Evolutionary conservation across 2,888 invertebrate species (phyloP), one percentile per base, ranked within the genome.

Genomic region (Acleris sparsana): DNA sequence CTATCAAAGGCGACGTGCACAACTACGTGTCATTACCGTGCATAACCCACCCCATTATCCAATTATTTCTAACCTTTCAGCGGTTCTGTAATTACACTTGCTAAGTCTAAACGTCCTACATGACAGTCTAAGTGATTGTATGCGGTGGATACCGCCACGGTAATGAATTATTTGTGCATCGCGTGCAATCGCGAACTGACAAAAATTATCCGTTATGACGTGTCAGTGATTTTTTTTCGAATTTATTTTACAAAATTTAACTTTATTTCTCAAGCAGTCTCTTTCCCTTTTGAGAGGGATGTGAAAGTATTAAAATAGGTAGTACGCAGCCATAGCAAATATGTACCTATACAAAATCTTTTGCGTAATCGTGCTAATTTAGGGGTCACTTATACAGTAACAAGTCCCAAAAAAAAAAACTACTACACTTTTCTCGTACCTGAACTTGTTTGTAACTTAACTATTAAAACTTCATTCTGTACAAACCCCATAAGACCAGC

Each of bases 51-150:
- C 80, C 73, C 72, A 90, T 92, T 92, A 91, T 91, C 89, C 91
- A 90, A 92, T 92, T 90, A 91, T 90, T 87, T 89, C 84, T 90
- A 91, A 92, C 92, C 92, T 91, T 92, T 92, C 88, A 89, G 89
- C 78, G 75, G 72, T 73, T 76, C 73, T 64, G 77, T 84, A 86
- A 87, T 87, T 87, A 87, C 83, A 80, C 82, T 84, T 76, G 82
- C 79, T 84, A 79, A 83, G 82, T 88, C 88, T 88, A 87, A 89
- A 86, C 86, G 84, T 82, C 80, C 77, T 81, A 82, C 85, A 87
- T 91, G 92, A 92, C 92, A 90, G 87, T 88, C 75, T 88, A 90
- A 92, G 89, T 91, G 92, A 90, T 85, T 88, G 85, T 88, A 85
- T 82, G 85, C 80, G 85, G 85, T 82, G 80, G 79, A 70, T 82